Evolutionary conservation across 2,888 invertebrate genomes (phyloP), one percentile per base, ranked within the genome.

Genomic region (Euplagia quadripunctaria): DNA sequence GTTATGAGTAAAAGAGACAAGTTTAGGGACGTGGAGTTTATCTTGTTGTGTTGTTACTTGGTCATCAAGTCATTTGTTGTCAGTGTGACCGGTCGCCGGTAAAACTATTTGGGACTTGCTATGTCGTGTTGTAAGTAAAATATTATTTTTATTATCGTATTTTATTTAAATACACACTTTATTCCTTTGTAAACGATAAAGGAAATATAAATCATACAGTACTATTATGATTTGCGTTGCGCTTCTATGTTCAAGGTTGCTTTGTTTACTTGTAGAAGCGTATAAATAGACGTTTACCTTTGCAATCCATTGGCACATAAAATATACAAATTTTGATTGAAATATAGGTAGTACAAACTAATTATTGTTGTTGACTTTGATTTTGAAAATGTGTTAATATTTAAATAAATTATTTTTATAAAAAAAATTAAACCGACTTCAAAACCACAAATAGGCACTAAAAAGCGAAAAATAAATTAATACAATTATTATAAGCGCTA

Each of bases 121-220:
- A 93, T 93, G 93, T 85, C 93, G 75, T 93, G 93, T 80, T 93
- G 93, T 93, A 80, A 93, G 93, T 93, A 84, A 80, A 92, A 90
- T 92, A 83, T 64, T 74, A 41, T 77, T 64, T 52, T 72, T 67
- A 31, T 70, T 41, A 46, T 58, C 0, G 4, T 43, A 11, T 1
- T 46, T 8, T 20, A 20, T 42, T 42, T 41, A n/a, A 58, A 58
- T 46, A 46, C 43, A 46, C 8, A 4, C 16, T 4, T 55, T 8
- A 17, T n/a, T 55, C 5, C 12, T 46, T 43, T 42, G 31, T 12
- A 12, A 41, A 46, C 9, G n/a, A 20, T 46, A 9, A n/a, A 20
- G 1, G 17, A 12, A 46, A 11, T 41, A 52, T 46, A n/a, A 63
- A 49, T 46, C 9, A 46, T 9, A 46, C 8, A 46, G 8, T 46